Evolutionary conservation across 92 coral and sea anemone genomes (phyloP).

Genomic region (Epizoanthus illoricatus): DNA sequence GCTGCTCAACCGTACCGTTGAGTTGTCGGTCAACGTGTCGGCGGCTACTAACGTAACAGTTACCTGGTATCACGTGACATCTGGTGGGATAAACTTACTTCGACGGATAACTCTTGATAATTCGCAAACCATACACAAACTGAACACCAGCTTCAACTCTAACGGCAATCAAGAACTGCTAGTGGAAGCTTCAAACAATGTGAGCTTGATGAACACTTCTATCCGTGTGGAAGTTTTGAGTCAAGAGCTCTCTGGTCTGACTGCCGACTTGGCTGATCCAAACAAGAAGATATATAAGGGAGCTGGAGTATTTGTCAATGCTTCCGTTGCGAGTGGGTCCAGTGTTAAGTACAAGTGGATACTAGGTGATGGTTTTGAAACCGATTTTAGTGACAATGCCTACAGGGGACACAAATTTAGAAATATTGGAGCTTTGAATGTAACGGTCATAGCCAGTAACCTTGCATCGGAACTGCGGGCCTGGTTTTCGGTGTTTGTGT

Average conservation of each 20-base stretch:
- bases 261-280: slow-evolving; percentile 37
- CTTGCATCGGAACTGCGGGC: slow-evolving; percentile 47
- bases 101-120: slow-evolving; percentile 8
- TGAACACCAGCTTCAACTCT: slow-evolving; percentile 58
- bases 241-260: slow-evolving; percentile 58
- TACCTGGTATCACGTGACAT: slow-evolving; percentile 38
- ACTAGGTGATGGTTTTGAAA: slow-evolving; percentile 57
- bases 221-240: slow-evolving; percentile 45
- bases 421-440: slow-evolving; percentile 53
- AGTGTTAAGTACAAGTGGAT: slow-evolving; percentile 70
- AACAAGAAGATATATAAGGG: slow-evolving; percentile 62
- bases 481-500: slow-evolving; percentile 52
- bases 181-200: slow-evolving; percentile 70
- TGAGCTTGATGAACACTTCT: slow-evolving; percentile 63
- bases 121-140: slow-evolving; percentile 27
- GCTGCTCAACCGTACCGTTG: slow-evolving; percentile 25
- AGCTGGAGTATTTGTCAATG: slow-evolving; percentile 48
- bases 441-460: slow-evolving; percentile 67
- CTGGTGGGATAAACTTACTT: slow-evolving; percentile 12
- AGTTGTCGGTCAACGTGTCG: slow-evolving; percentile 56
- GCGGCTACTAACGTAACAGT: slow-evolving; percentile 56
- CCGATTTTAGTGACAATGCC: slow-evolving; percentile 49
- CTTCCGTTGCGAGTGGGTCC: slow-evolving; percentile 56
- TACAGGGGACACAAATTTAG: slow-evolving; percentile 45
- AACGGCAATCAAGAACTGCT: slow-evolving; percentile 51